Percentiles rank a stretch among this genome's conserved stretches.
Conservation (phyloP, 2,113 vertebrate species). For the Aix galericulata region DNA sequence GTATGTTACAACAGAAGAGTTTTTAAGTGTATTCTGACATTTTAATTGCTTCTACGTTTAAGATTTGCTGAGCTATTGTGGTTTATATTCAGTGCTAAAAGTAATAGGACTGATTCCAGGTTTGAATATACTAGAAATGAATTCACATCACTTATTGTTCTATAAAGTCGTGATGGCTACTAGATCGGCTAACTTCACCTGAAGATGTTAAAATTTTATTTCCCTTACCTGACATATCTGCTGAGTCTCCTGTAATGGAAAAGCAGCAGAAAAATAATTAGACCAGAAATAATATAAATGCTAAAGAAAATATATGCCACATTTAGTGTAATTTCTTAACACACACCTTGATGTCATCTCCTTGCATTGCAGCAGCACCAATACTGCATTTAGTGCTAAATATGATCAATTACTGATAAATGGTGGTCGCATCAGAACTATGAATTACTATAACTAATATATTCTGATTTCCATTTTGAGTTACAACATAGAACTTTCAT, state of each 20-base stretch:
- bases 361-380: slow-evolving; percentile 15
- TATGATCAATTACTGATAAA: not conserved
- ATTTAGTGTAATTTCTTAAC: slow-evolving; percentile 48
- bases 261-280: slow-evolving; percentile 78
- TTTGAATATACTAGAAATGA: slow-evolving; percentile 38
- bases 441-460: not conserved
- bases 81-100: slow-evolving; percentile 21
- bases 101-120: slow-evolving; percentile 5
- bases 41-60: not conserved
- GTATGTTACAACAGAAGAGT: not conserved
- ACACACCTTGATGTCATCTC: slow-evolving; percentile 32
- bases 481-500: not conserved
- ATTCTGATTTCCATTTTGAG: not conserved
- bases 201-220: slow-evolving; percentile 65
- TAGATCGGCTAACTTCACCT: slow-evolving; percentile 54
- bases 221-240: slow-evolving; percentile 97
- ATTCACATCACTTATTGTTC: slow-evolving; percentile 17
- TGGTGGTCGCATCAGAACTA: not conserved
- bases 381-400: not conserved
- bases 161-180: slow-evolving; percentile 6
- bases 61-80: slow-evolving; percentile 1
- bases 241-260: slow-evolving; percentile 91
- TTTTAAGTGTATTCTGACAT: not conserved
- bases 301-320: slow-evolving; percentile 58
- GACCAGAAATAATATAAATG: slow-evolving; percentile 57